Evolutionary conservation across 2,797 vertebrate genomes (phyloP), one percentile per base, ranked within the genome.

Genomic region (Carduelis carduelis): DNA sequence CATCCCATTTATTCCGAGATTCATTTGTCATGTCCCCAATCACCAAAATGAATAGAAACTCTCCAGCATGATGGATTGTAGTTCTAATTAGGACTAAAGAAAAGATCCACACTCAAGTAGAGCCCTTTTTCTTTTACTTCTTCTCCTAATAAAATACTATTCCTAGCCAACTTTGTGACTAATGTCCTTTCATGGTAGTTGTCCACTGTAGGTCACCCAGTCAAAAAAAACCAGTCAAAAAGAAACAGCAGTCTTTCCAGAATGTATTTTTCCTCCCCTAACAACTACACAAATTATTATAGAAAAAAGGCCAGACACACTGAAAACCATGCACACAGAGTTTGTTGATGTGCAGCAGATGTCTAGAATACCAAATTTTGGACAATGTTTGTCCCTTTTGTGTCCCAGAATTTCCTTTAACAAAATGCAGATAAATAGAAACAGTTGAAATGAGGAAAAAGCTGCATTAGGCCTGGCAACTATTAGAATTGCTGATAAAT

Each of bases 21-120:
- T 98, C 99, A 99, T 99, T 99, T 99, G 98, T 99, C 98, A 99
- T 98, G 98, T 98, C 98, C 97, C 98, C 98, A 98, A 98, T 99
- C 98, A 98, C 98, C 96, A 97, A 97, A 98, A 98, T 99, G 98
- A 99, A 99, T 98, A 98, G 98, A 98, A 98, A 98, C 91, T 96
- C 97, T 97, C 97, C 97, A 98, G 97, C 95, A 97, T 99, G 98
- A 99, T 99, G 98, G 98, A 99, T 99, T 98, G 97, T 94, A 89
- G 96, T 97, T 98, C 98, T 99, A 98, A 99, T 99, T 99, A 98
- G 98, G 98, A 98, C 97, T 97, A 98, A 98, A 98, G 97, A 98
- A 98, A 98, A 98, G 95, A 98, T 97, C 96, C 94, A 90, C 93
- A 94, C 96, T 98, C 95, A 98, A 98, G 97, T 98, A 96, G 70